A percentile compares a stretch with the other conserved stretches of the same genome.
phyloP scores from a whole-genome alignment of 2,888 invertebrate species.

The Drosophila neonasuta region DNA sequence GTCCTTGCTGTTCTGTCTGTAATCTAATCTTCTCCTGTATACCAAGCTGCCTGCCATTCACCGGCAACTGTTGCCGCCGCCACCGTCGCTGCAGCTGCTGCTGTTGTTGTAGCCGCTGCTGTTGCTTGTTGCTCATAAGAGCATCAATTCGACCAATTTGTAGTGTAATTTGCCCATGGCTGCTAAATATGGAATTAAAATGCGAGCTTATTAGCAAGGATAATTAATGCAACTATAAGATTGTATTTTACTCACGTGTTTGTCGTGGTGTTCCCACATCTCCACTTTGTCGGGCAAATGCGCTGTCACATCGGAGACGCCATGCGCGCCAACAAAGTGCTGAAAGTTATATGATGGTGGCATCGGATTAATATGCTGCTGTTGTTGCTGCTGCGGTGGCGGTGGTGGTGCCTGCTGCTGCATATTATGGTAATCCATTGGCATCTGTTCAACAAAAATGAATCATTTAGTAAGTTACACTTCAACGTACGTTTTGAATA shows the following conservation, averaged over 20 bases:
- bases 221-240: background rate
- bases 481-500: background rate
- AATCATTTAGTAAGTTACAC: background rate
- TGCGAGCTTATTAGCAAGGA: background rate
- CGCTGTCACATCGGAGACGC: slow-evolving; percentile 73
- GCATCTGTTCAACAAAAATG: slow-evolving; percentile 64
- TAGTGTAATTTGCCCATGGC: slow-evolving; percentile 80
- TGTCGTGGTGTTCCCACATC: slow-evolving; percentile 82
- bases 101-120: slow-evolving; percentile 16
- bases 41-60: slow-evolving; percentile 25
- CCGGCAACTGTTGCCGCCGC: slow-evolving; percentile 4
- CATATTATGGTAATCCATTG: slow-evolving; percentile 81
- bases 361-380: slow-evolving; percentile 78
- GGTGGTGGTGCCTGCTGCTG: slow-evolving; percentile 56
- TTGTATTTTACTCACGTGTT: slow-evolving; percentile 79
- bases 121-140: slow-evolving; percentile 30
- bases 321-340: slow-evolving; percentile 76
- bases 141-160: slow-evolving; percentile 80
- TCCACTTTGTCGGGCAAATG: slow-evolving; percentile 81
- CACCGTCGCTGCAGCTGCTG: slow-evolving; percentile 9
- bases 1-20: slow-evolving; percentile 22
- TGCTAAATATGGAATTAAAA: slow-evolving; percentile 38
- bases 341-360: slow-evolving; percentile 79
- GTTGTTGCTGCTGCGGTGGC: slow-evolving; percentile 68
- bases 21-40: slow-evolving; percentile 22